A percentile compares a stretch with the other conserved stretches of the same genome.
Conservation (phyloP, 2,797 vertebrate genomes). For the Varecia variegata region DNA sequence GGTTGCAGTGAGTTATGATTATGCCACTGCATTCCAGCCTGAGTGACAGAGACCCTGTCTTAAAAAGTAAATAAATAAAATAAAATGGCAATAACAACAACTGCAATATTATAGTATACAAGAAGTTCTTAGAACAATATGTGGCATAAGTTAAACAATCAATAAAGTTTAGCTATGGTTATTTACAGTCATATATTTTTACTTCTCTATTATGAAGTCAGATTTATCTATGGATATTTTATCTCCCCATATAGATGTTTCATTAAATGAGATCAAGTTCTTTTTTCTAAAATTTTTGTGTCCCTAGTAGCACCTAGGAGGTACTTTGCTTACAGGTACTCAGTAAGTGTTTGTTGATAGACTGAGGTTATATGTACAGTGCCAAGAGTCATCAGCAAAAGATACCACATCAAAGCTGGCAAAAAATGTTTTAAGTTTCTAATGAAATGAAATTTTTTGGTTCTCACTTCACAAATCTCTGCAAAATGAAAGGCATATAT, state of each 20-base stretch:
- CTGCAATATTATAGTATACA: neutral
- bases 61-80: neutral
- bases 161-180: neutral
- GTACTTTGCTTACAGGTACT: neutral
- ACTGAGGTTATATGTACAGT: neutral
- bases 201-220: neutral
- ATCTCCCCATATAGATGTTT: neutral
- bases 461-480: slow-evolving; percentile 68
- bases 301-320: neutral
- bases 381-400: neutral
- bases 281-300: neutral
- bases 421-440: neutral
- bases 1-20: neutral
- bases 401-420: neutral
- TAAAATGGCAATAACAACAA: neutral
- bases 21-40: neutral
- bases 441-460: slow-evolving; percentile 57
- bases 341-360: neutral
- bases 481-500: slow-evolving; percentile 58
- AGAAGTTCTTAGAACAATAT: neutral
- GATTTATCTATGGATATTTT: neutral
- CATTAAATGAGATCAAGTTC: neutral
- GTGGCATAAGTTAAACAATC: neutral
- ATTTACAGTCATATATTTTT: neutral
- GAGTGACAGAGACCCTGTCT: neutral